Conservation (phyloP, 2,113 vertebrate genomes). For the Hippocampus guttulatus region DNA sequence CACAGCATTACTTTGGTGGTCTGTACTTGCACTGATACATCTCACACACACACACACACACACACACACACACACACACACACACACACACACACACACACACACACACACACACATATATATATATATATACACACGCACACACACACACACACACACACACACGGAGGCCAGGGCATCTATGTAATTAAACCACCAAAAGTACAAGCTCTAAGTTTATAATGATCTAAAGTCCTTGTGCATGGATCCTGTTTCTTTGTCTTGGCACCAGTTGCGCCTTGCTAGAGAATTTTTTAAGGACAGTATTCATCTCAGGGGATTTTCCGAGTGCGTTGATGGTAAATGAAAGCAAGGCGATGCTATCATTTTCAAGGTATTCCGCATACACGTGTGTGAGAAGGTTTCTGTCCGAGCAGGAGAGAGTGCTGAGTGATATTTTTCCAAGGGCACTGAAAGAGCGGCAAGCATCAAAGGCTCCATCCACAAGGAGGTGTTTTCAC, state of each 20-base stretch:
- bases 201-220: background rate
- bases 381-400: conserved; percentile 11
- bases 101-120: background rate
- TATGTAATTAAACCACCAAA: background rate
- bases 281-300: background rate
- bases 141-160: background rate
- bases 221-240: background rate
- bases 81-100: background rate
- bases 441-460: conserved; percentile 52
- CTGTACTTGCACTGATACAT: background rate
- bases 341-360: background rate
- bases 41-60: background rate
- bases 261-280: background rate
- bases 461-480: conserved; percentile 45
- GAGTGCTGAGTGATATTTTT: conserved; percentile 49
- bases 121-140: background rate
- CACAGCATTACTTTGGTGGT: conserved; percentile 33
- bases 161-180: background rate
- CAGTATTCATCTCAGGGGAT: background rate
- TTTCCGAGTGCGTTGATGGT: background rate
- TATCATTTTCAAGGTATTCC: background rate
- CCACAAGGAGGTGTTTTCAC: conserved; percentile 44
- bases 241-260: background rate
- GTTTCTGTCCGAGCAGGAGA: conserved; percentile 38
- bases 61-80: background rate